Conservation (phyloP, 2,888 invertebrate genomes). For the Drosophila kanekoi region DNA sequence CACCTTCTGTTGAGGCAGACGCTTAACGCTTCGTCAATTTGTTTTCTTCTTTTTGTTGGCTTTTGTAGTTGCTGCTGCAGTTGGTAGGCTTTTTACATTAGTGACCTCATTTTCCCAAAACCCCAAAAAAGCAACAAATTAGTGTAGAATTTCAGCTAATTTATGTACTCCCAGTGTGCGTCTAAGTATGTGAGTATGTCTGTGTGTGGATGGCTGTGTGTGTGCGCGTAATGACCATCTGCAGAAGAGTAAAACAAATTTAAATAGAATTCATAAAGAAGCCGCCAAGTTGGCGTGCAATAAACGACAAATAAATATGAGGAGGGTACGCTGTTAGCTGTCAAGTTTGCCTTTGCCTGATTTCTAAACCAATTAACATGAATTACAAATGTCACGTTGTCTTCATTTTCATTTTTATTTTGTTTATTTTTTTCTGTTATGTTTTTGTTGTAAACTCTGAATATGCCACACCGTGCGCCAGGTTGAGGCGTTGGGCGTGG, state of each 20-base stretch:
- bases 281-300: conserved; percentile 31
- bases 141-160: conserved; percentile 65
- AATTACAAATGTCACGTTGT: conserved; percentile 61
- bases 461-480: conserved; percentile 42
- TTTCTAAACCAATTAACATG: conserved; percentile 69
- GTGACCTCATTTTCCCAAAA: conserved; percentile 59
- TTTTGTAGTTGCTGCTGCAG: conserved; percentile 39
- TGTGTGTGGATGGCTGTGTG: conserved; percentile 25
- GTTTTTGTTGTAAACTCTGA: conserved; percentile 28
- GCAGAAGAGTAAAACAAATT: conserved; percentile 25
- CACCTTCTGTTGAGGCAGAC: conserved; percentile 55
- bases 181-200: conserved; percentile 7
- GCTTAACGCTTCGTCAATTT: conserved; percentile 79
- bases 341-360: conserved; percentile 50
- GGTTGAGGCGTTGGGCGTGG: conserved; percentile 16
- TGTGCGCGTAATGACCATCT: conserved; percentile 19
- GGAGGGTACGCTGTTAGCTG: conserved; percentile 40
- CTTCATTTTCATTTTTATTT: conserved; percentile 22
- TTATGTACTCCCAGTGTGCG: conserved; percentile 43
- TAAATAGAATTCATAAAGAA: conserved; percentile 51
- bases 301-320: conserved; percentile 55
- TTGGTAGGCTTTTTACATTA: conserved; percentile 51
- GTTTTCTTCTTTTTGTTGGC: conserved; percentile 37
- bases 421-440: conserved; percentile 5
- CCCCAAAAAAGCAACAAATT: conserved; percentile 47